phyloP scores from a whole-genome alignment of 2,888 invertebrate species.

The Melipona bicolor region DNA sequence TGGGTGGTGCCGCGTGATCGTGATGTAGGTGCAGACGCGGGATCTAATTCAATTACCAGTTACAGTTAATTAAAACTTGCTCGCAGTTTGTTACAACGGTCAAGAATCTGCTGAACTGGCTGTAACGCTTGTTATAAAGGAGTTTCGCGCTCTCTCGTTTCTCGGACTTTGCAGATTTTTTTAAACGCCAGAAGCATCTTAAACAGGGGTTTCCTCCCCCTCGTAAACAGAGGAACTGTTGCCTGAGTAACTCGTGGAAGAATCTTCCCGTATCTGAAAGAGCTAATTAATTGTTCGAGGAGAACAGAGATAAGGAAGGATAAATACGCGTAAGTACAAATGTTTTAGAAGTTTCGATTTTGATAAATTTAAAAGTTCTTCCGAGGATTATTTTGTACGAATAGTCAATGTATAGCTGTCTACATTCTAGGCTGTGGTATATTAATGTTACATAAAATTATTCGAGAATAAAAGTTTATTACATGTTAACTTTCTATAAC shows the following conservation, averaged over 20 bases:
- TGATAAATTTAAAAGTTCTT: neutral
- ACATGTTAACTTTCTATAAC: too few species aligned
- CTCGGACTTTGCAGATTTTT: conserved; percentile 1
- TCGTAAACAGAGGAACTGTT: neutral
- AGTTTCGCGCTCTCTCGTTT: conserved; percentile 3
- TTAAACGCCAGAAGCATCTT: conserved; percentile 1
- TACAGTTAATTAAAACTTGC: conserved; percentile 25
- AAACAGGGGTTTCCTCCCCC: neutral
- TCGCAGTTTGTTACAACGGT: conserved; percentile 12
- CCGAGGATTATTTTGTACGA: neutral
- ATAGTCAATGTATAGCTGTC: too few species aligned
- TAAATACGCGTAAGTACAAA: neutral
- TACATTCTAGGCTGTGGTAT: too few species aligned
- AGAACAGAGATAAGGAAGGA: neutral
- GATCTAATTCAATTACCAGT: conserved; percentile 17
- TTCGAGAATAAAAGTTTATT: too few species aligned
- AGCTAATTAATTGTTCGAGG: neutral
- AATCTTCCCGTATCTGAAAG: neutral
- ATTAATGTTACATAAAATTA: too few species aligned
- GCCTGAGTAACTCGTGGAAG: neutral
- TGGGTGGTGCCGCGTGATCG: neutral
- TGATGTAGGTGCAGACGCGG: neutral
- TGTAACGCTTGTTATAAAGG: conserved; percentile 7
- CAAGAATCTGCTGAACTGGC: conserved; percentile 22
- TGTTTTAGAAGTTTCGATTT: neutral